Evolutionary conservation across 2,888 invertebrate species (phyloP), one percentile per base, ranked within the genome.

Genomic region (Clostera curtula): DNA sequence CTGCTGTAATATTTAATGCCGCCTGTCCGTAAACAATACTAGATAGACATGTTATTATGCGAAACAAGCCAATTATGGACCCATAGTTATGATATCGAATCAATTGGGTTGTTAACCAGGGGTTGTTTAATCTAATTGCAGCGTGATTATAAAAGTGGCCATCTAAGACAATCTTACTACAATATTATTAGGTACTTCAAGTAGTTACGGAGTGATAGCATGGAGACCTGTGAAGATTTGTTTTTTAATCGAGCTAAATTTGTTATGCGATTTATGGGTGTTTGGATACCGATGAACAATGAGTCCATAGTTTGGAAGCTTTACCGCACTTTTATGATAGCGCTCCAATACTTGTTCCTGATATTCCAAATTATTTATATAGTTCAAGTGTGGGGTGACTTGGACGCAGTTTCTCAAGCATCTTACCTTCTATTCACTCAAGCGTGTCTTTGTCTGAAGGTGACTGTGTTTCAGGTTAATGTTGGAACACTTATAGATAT

Each of bases 361-460:
- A 25, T 71, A 12, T 80, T 79, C 32, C 79, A 82, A 62, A 46
- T 60, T 0, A 57, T 79, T 33, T 75, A 70, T 33, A 74, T 79
- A 8, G 21, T 64, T 3, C 62, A 71, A 44, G 74, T 76, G 1
- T 76, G 74, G 73, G 79, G 80, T 1, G 73, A 80, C 18, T 46
- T 79, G 19, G 79, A 72, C 13, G 76, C 74, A 1, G 68, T 80
- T 1, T 76, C 70, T 0, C 70, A 80, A 29, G 72, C 79, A 0
- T 75, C 65, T 0, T 75, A 79, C 18, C 25, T 83, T 24, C 40
- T 76, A 2, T 79, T 82, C 36, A 80, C 82, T 0, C 76, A 82
- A 33, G 77, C 82, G 1, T 73, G 74, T 33, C 60, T 82, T 5
- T 82, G 82, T 39, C 67, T 76, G 10, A 82, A 82, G 61, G 47